Evolutionary conservation across 2,888 invertebrate genomes (phyloP), one percentile per base, ranked within the genome.

Genomic region (Argynnis bischoffii): DNA sequence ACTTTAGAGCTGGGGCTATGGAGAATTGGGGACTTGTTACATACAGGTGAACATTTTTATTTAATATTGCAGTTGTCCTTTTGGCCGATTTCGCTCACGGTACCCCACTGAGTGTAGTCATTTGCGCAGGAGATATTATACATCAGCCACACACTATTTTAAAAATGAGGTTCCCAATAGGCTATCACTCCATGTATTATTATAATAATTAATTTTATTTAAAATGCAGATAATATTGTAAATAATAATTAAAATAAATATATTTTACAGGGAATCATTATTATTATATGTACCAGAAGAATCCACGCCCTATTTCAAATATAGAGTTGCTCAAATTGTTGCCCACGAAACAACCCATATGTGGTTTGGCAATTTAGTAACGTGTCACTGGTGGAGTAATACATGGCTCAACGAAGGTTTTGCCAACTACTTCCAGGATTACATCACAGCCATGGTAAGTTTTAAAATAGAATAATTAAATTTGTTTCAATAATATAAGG

Each of bases 21-120:
- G 97, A 98, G 82, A 98, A 98, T 82, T 98, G 98, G 97, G 98
- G 98, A 8, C 90, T 98, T 31, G 93, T 97, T 8, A 97, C 96
- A 3, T 98, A 96, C 87, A 94, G 95, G 95, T 95, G 82, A 73
- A 6, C 56, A 54, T 51, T 26, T 4, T 18, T 8, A 16, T 6
- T 16, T 35, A n/a, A 8, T n/a, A 46, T 6, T 57, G 3, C 2
- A 16, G 31, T 14, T n/a, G 6, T 8, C 35, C 6, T 35, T 6
- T 8, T 35, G 35, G 8, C 35, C 35, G 8, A 35, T 35, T 35
- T 35, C 35, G 35, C 8, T 35, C 35, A 50, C n/a, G n/a, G 50
- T 50, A n/a, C 6, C 6, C 50, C 50, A n/a, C 14, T n/a, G 8
- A 15, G 50, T n/a, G 1, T 50, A 50, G n/a, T 50, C n/a, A n/a